Evolutionary conservation across 2,888 invertebrate species (phyloP).

Genomic region (Chalcis sispes): DNA sequence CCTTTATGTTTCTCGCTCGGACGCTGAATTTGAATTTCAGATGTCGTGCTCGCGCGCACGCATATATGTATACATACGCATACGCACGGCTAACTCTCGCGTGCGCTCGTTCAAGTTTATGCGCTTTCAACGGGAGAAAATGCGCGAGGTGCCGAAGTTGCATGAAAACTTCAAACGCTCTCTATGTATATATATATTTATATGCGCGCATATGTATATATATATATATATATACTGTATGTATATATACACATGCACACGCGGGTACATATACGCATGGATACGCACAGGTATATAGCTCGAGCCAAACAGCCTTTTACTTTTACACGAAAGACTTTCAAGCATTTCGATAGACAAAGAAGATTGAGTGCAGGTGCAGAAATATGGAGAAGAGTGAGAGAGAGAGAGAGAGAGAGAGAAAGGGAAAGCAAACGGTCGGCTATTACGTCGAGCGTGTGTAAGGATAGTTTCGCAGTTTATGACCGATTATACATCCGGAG

Average conservation of each 20-base stretch:
- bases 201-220: not conserved
- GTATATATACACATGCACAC: constrained; percentile 46
- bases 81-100: constrained; percentile 27
- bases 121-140: not conserved
- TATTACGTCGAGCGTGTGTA: constrained; percentile 49
- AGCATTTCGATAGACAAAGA: constrained; percentile 71
- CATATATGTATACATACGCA: constrained; percentile 33
- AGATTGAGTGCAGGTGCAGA: constrained; percentile 71
- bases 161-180: constrained; percentile 15
- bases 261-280: too few species aligned
- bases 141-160: not conserved
- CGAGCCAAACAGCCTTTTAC: constrained; percentile 59
- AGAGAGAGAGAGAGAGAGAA: constrained; percentile 20
- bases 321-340: constrained; percentile 62
- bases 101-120: constrained; percentile 23
- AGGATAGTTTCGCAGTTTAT: constrained; percentile 68
- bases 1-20: constrained; percentile 27
- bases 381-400: constrained; percentile 25
- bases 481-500: constrained; percentile 66
- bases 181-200: too few species aligned
- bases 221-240: constrained; percentile 47
- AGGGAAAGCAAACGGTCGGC: constrained; percentile 26
- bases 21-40: constrained; percentile 51
- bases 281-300: too few species aligned
- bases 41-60: constrained; percentile 18